These are phyloP conservation scores for Gymnothorax reevesii DNA, from an alignment of 2,797 vertebrate genomes.

Conservation along the genomic window DNA sequence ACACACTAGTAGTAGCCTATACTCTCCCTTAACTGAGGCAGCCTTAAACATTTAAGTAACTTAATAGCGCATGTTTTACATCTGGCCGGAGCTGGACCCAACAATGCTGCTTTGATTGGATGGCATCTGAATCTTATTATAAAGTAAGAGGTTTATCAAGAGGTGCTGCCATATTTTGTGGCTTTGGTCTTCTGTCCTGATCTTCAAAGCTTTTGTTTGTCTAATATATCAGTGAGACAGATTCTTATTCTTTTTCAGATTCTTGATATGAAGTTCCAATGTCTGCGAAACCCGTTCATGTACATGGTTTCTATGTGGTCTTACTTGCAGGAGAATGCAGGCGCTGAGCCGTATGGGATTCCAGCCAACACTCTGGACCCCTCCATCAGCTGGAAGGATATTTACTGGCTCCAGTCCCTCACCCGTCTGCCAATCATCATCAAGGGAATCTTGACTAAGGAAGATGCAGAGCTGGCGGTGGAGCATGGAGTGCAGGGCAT, in stretches of 20 bases:
- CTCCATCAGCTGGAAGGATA: conserved; percentile 88
- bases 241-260: neutral
- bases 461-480: conserved; percentile 91
- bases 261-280: neutral
- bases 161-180: neutral
- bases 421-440: conserved; percentile 88
- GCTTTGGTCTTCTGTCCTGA: neutral
- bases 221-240: neutral
- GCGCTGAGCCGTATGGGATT: conserved; percentile 68
- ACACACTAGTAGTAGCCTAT: too few relatives aligned
- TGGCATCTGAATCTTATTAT: neutral
- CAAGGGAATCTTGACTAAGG: conserved; percentile 94
- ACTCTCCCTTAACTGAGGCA: too few relatives aligned
- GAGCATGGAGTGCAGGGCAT: conserved; percentile 87
- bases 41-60: too few relatives aligned
- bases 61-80: too few relatives aligned
- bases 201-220: neutral
- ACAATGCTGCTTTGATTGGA: too few relatives aligned
- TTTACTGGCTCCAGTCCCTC: conserved; percentile 84
- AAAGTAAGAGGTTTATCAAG: neutral
- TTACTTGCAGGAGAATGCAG: conserved; percentile 62
- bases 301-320: neutral
- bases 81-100: too few relatives aligned
- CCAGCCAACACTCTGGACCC: conserved; percentile 79
- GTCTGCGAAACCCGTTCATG: neutral